Percentiles rank a stretch among this genome's conserved stretches.
Conservation (phyloP, 2,113 vertebrate genomes). For the Strix aluco region DNA sequence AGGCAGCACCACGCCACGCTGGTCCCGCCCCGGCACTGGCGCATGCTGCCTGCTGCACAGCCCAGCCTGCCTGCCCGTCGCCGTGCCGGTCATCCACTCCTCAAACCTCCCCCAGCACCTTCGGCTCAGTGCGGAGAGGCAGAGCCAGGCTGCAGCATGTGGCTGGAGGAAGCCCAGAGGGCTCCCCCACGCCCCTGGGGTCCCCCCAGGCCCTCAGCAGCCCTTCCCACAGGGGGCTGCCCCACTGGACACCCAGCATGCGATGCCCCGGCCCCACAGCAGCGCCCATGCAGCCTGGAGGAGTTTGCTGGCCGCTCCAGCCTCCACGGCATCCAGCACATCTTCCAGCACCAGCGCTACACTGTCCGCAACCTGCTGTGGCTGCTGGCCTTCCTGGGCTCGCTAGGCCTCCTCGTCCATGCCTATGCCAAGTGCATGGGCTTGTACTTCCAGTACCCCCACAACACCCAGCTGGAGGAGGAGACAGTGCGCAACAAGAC, state of each 20-base stretch:
- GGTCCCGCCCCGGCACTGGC: neutral
- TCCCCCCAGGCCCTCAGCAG: neutral
- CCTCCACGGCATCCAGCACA: slow-evolving; percentile 66
- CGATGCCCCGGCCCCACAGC: neutral
- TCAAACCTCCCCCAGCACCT: neutral
- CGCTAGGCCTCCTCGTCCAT: slow-evolving; percentile 42
- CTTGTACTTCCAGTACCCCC: slow-evolving; percentile 69
- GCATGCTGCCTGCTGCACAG: neutral
- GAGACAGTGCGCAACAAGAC: neutral
- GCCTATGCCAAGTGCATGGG: neutral
- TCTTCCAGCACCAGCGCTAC: slow-evolving; percentile 32
- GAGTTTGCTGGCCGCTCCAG: slow-evolving; percentile 56
- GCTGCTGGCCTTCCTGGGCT: slow-evolving; percentile 59
- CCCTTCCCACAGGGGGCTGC: neutral
- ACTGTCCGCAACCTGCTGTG: slow-evolving; percentile 46
- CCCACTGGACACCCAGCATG: rapidly evolving
- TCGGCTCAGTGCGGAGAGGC: neutral
- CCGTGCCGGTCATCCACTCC: rapidly evolving
- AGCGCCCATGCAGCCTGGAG: neutral
- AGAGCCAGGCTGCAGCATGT: neutral
- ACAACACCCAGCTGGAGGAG: slow-evolving; percentile 71
- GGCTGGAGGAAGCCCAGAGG: neutral
- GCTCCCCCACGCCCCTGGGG: neutral
- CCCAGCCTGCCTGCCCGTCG: neutral
- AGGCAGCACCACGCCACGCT: neutral